Evolutionary conservation across 2,797 vertebrate genomes (phyloP).

Genomic region (Lindbergichthys nudifrons): DNA sequence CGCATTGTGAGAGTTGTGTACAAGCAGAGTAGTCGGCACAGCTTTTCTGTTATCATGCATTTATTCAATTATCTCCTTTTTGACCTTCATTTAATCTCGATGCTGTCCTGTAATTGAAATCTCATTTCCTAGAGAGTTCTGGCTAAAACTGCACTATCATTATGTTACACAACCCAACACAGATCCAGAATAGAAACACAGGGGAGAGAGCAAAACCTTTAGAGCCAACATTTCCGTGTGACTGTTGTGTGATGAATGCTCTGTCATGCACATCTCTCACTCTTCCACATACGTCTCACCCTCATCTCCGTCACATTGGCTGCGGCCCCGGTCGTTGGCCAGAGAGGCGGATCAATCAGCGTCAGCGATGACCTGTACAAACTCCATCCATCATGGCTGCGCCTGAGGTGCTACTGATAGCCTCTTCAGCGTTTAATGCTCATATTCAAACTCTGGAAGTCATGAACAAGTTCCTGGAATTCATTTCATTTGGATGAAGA

Average conservation of each 20-base stretch:
- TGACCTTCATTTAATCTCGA: neutral
- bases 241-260: slow-evolving; percentile 39
- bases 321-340: slow-evolving; percentile 32
- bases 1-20: neutral
- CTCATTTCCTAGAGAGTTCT: neutral
- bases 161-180: neutral
- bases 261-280: slow-evolving; percentile 18
- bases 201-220: neutral
- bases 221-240: neutral
- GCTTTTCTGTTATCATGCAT: neutral
- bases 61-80: neutral
- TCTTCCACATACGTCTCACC: slow-evolving; percentile 14
- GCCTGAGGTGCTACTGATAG: slow-evolving; percentile 22
- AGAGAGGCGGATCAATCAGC: slow-evolving; percentile 62
- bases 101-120: neutral
- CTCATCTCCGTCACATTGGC: slow-evolving; percentile 41
- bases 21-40: neutral
- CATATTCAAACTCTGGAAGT: slow-evolving; percentile 19
- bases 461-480: slow-evolving; percentile 54
- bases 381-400: slow-evolving; percentile 52
- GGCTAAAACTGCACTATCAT: neutral
- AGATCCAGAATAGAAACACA: neutral
- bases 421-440: slow-evolving; percentile 3
- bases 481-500: slow-evolving; percentile 62
- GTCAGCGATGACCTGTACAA: slow-evolving; percentile 48